Percentiles rank a stretch among this genome's conserved stretches.
phyloP scores from a whole-genome alignment of 2,113 vertebrate species.

The Ctenomys sociabilis region DNA sequence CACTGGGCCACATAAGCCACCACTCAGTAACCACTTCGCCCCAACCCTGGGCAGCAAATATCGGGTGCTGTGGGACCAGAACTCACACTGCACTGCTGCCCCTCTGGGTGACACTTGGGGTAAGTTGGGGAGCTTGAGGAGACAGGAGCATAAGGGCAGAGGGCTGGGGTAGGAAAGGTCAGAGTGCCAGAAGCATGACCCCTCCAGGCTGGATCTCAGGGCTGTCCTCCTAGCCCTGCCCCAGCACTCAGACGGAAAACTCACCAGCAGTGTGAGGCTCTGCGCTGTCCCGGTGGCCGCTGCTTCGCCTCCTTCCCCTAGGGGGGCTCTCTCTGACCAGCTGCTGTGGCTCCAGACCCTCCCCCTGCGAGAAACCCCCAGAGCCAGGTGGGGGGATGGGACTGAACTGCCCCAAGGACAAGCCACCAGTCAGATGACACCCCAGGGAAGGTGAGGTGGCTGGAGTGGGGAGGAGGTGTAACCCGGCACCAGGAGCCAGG shows the following conservation, averaged over 20 bases:
- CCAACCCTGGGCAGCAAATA: not conserved
- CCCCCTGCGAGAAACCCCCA: not conserved
- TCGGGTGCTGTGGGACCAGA: not conserved
- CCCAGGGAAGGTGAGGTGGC: constrained; percentile 53
- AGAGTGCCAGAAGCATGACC: not conserved
- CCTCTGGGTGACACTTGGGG: not conserved
- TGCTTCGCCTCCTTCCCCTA: constrained; percentile 25
- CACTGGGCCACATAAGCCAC: not conserved
- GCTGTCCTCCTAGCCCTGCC: not conserved
- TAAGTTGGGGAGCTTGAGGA: fast-evolving
- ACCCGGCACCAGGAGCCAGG: constrained; percentile 46
- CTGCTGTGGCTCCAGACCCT: constrained; percentile 46
- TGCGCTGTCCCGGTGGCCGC: not conserved
- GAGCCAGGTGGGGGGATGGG: not conserved
- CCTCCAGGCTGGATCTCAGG: not conserved
- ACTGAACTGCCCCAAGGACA: constrained; percentile 62
- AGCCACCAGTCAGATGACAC: constrained; percentile 74
- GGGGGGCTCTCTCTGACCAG: not conserved
- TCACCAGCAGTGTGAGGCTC: constrained; percentile 63
- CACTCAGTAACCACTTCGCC: not conserved
- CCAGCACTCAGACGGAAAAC: constrained; percentile 15
- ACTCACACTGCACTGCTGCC: not conserved
- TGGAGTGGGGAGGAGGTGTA: constrained; percentile 46
- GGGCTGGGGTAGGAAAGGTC: not conserved
- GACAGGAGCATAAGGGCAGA: not conserved